phyloP scores from a whole-genome alignment of 2,113 vertebrate species.

The Clarias magur region DNA sequence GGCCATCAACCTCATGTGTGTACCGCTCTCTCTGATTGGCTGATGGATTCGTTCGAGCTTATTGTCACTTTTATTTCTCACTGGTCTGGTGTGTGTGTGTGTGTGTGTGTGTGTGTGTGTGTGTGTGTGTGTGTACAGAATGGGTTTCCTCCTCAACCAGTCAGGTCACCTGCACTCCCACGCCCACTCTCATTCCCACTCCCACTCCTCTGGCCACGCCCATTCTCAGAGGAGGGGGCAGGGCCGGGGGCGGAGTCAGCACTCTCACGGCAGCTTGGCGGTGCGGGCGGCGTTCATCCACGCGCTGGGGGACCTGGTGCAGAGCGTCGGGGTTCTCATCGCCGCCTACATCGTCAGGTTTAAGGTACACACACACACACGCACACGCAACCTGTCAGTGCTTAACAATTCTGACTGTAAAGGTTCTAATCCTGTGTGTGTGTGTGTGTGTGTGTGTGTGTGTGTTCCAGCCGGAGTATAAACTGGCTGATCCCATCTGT shows the following conservation, averaged over 20 bases:
- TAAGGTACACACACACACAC: slow-evolving; percentile 75
- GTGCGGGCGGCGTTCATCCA: slow-evolving; percentile 94
- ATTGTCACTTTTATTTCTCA: neutral
- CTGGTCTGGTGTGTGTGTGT: slow-evolving; percentile 9
- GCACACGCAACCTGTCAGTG: neutral
- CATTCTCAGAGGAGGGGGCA: slow-evolving; percentile 55
- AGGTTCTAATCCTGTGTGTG: too few species aligned
- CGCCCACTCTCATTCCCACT: slow-evolving; percentile 70
- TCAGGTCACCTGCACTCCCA: slow-evolving; percentile 87
- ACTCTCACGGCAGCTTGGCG: slow-evolving; percentile 78
- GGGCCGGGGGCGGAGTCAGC: slow-evolving; percentile 53
- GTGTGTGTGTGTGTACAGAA: slow-evolving; percentile 77
- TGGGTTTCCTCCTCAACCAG: slow-evolving; percentile 95
- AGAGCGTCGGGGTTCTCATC: slow-evolving; percentile 92
- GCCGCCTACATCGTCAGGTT: slow-evolving; percentile 95
- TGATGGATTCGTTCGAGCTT: neutral
- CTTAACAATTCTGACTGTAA: too few species aligned
- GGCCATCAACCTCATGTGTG: slow-evolving; percentile 94
- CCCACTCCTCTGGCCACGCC: slow-evolving; percentile 72
- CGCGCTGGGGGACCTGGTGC: slow-evolving; percentile 90
- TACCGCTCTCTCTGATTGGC: neutral
- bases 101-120: too few species aligned
- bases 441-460: slow-evolving; percentile 13
- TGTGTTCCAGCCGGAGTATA: slow-evolving; percentile 85
- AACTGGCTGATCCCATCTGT: slow-evolving; percentile 96